Evolutionary conservation across 2,797 vertebrate species (phyloP).

Genomic region (Sciurus vulgaris): DNA sequence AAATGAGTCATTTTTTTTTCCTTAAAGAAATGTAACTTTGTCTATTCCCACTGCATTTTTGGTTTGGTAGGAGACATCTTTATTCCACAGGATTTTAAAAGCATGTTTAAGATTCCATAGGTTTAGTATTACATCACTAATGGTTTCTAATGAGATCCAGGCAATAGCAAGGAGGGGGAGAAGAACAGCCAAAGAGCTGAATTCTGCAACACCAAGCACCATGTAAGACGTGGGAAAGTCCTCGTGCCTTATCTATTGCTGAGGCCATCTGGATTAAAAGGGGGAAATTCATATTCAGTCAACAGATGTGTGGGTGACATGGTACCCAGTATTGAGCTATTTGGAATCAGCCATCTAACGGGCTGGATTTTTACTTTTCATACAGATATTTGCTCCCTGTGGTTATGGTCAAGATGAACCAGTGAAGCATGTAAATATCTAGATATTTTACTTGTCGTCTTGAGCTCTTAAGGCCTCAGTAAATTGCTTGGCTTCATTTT

Average conservation of each 20-base stretch:
- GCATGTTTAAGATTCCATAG: constrained; percentile 86
- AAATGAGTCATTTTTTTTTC: constrained; percentile 77
- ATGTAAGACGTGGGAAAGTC: constrained; percentile 59
- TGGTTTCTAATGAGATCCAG: constrained; percentile 87
- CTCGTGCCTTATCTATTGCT: constrained; percentile 44
- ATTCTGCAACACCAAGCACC: constrained; percentile 61
- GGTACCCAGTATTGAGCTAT: neutral
- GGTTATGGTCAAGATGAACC: neutral
- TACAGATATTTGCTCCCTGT: neutral
- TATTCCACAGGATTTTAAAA: constrained; percentile 85
- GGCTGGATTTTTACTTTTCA: neutral
- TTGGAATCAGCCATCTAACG: neutral
- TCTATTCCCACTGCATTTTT: constrained; percentile 77
- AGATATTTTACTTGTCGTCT: neutral
- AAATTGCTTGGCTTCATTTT: neutral
- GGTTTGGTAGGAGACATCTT: constrained; percentile 79
- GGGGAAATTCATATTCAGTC: constrained; percentile 5
- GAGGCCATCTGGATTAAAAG: constrained; percentile 67
- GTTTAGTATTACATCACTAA: constrained; percentile 87
- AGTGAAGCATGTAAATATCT: neutral
- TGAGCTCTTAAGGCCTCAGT: neutral
- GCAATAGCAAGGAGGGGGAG: constrained; percentile 74
- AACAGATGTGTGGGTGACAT: constrained; percentile 14
- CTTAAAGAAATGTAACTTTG: constrained; percentile 77
- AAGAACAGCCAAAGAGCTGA: constrained; percentile 64